Evolutionary conservation across 2,888 invertebrate species (phyloP).

Genomic region (Drosophila heteroneura): DNA sequence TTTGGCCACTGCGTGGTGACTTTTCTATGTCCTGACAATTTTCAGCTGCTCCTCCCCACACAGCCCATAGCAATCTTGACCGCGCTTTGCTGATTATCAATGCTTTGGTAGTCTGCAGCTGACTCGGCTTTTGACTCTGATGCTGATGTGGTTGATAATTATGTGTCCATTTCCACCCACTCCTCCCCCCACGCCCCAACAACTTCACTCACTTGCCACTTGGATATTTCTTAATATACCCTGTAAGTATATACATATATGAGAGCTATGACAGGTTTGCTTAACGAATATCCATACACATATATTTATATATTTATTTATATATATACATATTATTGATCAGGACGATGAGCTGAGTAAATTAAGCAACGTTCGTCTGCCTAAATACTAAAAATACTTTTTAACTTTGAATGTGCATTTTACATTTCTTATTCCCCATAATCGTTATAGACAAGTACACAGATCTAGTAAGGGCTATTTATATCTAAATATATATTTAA

Average conservation of each 20-base stretch:
- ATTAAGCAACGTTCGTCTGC: background rate
- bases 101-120: constrained; percentile 61
- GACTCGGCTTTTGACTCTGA: constrained; percentile 48
- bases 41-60: constrained; percentile 1
- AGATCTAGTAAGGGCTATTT: background rate
- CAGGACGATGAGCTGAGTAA: too few species aligned
- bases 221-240: constrained; percentile 32
- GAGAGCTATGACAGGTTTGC: too few species aligned
- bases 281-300: background rate
- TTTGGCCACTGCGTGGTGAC: background rate
- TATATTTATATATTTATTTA: background rate
- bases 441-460: background rate
- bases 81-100: constrained; percentile 73
- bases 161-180: constrained; percentile 61
- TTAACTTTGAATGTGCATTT: background rate
- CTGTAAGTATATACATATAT: background rate
- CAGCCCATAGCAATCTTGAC: constrained; percentile 1
- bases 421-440: too few species aligned
- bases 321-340: background rate
- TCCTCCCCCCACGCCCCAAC: background rate
- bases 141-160: constrained; percentile 79
- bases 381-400: background rate
- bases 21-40: constrained; percentile 30
- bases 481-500: background rate
- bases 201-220: constrained; percentile 13